These are phyloP conservation scores for Caiman crocodilus DNA, from an alignment of 2,797 vertebrate genomes.

Conservation along the genomic window DNA sequence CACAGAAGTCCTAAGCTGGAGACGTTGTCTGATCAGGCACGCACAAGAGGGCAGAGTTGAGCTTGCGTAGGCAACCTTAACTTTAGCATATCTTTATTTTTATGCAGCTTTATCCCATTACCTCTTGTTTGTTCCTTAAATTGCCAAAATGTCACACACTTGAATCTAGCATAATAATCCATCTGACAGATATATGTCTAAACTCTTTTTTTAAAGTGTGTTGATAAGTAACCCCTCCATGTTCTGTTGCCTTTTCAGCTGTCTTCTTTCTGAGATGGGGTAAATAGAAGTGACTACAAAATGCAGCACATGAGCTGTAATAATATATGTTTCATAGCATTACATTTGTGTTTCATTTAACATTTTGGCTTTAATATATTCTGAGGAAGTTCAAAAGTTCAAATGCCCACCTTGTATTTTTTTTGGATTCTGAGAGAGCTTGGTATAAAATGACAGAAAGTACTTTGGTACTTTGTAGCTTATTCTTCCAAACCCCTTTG, in stretches of 20 bases:
- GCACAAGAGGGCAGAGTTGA: background rate
- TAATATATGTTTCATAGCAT: accelerated
- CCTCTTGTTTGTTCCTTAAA: background rate
- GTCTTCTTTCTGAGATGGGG: background rate
- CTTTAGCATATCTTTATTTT: background rate
- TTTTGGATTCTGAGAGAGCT: background rate
- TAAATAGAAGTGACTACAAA: background rate
- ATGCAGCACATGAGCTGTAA: background rate
- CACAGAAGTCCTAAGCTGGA: no score
- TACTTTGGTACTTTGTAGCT: background rate
- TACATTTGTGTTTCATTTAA: background rate
- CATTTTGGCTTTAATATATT: background rate
- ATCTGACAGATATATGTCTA: background rate
- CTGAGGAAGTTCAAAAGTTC: background rate
- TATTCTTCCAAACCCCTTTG: background rate
- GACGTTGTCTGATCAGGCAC: background rate
- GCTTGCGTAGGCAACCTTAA: background rate
- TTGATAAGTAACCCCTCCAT: accelerated
- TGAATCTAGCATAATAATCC: background rate
- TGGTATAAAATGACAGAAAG: background rate
- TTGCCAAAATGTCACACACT: background rate
- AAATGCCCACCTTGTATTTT: accelerated
- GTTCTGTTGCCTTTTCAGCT: background rate
- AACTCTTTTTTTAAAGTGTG: background rate
- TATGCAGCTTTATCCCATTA: background rate